Percentiles rank a stretch among this genome's conserved stretches.
These are phyloP conservation scores for Rhincodon typus DNA, from an alignment of 2,797 vertebrate genomes.

Conservation along the genomic window DNA sequence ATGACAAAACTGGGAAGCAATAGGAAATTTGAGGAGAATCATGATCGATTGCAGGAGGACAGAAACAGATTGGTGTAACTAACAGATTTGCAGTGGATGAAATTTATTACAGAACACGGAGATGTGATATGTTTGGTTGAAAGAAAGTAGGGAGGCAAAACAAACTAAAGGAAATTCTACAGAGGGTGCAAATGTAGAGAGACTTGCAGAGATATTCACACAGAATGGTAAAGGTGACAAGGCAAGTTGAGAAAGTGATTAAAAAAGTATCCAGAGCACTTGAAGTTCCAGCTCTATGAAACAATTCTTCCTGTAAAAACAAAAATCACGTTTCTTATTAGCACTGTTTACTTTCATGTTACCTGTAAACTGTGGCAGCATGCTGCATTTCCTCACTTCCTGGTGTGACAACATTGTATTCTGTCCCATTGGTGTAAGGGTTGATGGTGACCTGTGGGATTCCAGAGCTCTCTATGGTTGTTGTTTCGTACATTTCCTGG, in stretches of 20 bases:
- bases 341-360: slow-evolving; percentile 4
- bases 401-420: slow-evolving; percentile 78
- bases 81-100: too few species aligned
- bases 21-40: too few species aligned
- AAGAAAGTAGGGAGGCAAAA: not conserved
- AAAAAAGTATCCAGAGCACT: not conserved
- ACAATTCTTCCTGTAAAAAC: not conserved
- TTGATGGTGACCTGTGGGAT: slow-evolving; percentile 77
- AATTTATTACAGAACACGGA: too few species aligned
- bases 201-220: not conserved
- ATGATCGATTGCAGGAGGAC: too few species aligned
- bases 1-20: too few species aligned
- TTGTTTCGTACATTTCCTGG: slow-evolving; percentile 65
- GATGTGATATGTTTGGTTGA: too few species aligned
- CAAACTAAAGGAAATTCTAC: not conserved
- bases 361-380: slow-evolving; percentile 67
- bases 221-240: not conserved
- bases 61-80: too few species aligned
- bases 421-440: slow-evolving; percentile 58
- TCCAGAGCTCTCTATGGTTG: slow-evolving; percentile 54
- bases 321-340: too few species aligned
- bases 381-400: slow-evolving; percentile 67
- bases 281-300: not conserved
- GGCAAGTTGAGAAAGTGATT: not conserved
- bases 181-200: not conserved